Percentiles rank a stretch among this genome's conserved stretches.
phyloP scores from a whole-genome alignment of 2,888 invertebrate species.

The Peribatodes rhomboidaria region DNA sequence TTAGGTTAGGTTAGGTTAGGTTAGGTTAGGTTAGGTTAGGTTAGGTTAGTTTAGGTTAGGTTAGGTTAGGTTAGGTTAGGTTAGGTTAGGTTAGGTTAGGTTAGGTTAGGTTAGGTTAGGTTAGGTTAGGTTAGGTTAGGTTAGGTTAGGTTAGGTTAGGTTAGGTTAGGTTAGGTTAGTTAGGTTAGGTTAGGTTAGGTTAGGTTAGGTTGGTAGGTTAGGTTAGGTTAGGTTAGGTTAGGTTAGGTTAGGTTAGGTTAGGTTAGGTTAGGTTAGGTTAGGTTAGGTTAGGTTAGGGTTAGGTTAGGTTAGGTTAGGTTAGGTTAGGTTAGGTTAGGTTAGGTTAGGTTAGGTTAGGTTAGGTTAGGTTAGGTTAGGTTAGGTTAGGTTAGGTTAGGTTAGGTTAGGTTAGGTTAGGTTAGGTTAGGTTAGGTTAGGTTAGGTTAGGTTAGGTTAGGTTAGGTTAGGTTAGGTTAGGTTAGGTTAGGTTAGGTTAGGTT shows the following conservation, averaged over 20 bases:
- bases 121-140: constrained; percentile 10
- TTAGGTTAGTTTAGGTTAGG: too few relatives aligned
- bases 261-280: constrained; percentile 9
- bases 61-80: constrained; percentile 4
- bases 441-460: constrained; percentile 50
- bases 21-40: constrained; percentile 5
- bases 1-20: constrained; percentile 5
- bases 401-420: constrained; percentile 46
- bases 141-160: constrained; percentile 10
- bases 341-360: constrained; percentile 2
- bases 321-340: constrained; percentile 10
- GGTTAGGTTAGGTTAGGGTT: constrained; percentile 6
- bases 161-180: constrained; percentile 6
- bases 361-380: constrained; percentile 1
- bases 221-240: constrained; percentile 10
- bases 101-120: constrained; percentile 10
- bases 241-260: constrained; percentile 10
- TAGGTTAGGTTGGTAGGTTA: too few relatives aligned
- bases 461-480: constrained; percentile 31
- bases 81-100: constrained; percentile 7
- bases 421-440: constrained; percentile 49
- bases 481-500: constrained; percentile 15
- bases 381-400: constrained; percentile 32
- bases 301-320: constrained; percentile 10
- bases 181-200: constrained; percentile 10